phyloP scores from a whole-genome alignment of 2,888 invertebrate genomes.

The Creontiades dilutus region DNA sequence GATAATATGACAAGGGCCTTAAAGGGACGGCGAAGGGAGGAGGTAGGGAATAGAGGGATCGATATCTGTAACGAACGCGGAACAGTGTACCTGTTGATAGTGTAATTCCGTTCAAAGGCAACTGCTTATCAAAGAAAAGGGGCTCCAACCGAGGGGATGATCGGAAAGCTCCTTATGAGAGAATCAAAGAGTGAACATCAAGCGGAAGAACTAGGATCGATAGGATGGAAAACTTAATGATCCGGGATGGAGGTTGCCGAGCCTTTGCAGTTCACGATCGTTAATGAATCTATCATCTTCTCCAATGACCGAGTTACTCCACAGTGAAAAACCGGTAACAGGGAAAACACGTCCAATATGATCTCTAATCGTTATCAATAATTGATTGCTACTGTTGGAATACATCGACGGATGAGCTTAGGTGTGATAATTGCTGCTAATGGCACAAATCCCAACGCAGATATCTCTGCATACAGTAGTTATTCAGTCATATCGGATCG shows the following conservation, averaged over 20 bases:
- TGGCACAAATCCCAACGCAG: too few relatives aligned
- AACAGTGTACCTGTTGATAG: slow-evolving; percentile 14
- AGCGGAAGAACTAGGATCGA: slow-evolving; percentile 26
- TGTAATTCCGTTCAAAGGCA: not conserved
- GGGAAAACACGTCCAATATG: too few relatives aligned
- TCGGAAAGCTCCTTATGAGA: slow-evolving; percentile 10
- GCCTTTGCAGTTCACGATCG: not conserved
- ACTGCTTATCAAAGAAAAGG: slow-evolving; percentile 2
- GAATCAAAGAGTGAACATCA: slow-evolving; percentile 26
- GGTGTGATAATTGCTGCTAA: too few relatives aligned
- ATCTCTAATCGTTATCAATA: too few relatives aligned
- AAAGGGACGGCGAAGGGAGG: not conserved
- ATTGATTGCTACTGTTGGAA: too few relatives aligned
- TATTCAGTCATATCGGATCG: slow-evolving; percentile 7
- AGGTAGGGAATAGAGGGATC: not conserved
- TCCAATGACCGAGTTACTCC: too few relatives aligned
- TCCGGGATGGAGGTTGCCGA: not conserved
- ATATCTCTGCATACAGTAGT: not conserved
- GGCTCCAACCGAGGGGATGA: not conserved
- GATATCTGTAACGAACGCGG: slow-evolving; percentile 10
- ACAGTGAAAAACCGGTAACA: too few relatives aligned
- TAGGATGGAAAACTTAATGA: not conserved
- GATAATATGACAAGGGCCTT: slow-evolving; percentile 11
- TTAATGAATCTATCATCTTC: too few relatives aligned
- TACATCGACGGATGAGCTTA: too few relatives aligned